phyloP scores from a whole-genome alignment of 1,140 invertebrate genomes.

The Lepidurus apus region DNA sequence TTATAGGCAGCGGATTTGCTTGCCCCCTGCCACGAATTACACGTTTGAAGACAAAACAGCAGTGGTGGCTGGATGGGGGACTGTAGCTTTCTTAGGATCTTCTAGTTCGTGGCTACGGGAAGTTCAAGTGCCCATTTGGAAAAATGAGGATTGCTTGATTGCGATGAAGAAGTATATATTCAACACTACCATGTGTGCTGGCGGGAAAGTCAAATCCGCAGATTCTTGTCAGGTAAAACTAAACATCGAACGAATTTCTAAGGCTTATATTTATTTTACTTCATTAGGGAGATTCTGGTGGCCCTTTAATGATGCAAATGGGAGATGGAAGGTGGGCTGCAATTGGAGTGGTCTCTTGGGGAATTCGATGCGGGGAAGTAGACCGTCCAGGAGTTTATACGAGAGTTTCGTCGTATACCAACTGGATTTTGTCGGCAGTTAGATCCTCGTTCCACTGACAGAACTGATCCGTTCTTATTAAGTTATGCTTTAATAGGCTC shows the following conservation, averaged over 20 bases:
- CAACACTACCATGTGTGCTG: conserved; percentile 65
- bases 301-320: conserved; percentile 66
- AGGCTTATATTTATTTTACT: conserved; percentile 35
- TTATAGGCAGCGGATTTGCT: conserved; percentile 32
- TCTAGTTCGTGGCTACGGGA: conserved; percentile 33
- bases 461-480: neutral
- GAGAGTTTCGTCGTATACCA: conserved; percentile 39
- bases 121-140: conserved; percentile 35
- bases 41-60: conserved; percentile 33
- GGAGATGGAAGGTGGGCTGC: conserved; percentile 64
- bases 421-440: neutral
- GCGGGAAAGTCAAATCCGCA: conserved; percentile 60
- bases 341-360: conserved; percentile 78
- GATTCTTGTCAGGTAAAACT: conserved; percentile 69
- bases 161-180: conserved; percentile 43
- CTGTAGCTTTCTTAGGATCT: conserved; percentile 29
- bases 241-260: neutral
- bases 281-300: conserved; percentile 71
- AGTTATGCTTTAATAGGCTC: neutral
- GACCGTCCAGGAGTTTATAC: conserved; percentile 65
- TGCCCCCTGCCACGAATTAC: conserved; percentile 42
- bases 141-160: conserved; percentile 29
- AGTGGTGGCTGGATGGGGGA: conserved; percentile 35
- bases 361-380: conserved; percentile 61
- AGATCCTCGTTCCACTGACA: neutral